These are phyloP conservation scores for Drosophila sechellia DNA, from an alignment of 1,140 invertebrate species.

Conservation along the genomic window DNA sequence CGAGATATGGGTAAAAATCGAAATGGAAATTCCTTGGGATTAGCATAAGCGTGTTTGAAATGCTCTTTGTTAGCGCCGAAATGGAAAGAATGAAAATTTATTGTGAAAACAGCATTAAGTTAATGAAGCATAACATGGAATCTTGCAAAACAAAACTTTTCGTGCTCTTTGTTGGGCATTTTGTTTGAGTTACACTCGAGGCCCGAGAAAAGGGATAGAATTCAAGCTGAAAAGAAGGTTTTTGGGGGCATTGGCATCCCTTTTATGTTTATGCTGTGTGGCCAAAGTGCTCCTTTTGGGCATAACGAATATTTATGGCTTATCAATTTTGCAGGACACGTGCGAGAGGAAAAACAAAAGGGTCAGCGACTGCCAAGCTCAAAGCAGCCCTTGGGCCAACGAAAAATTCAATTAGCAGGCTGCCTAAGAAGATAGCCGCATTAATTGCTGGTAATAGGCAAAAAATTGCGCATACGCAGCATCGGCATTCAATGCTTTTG, in stretches of 20 bases:
- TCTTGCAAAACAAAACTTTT: constrained; percentile 52
- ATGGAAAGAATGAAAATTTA: constrained; percentile 33
- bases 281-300: constrained; percentile 64
- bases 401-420: constrained; percentile 69
- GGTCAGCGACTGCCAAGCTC: constrained; percentile 36
- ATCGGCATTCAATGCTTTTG: constrained; percentile 40
- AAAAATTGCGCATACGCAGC: constrained; percentile 68
- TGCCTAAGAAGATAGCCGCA: constrained; percentile 37
- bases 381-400: constrained; percentile 11
- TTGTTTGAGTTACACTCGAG: constrained; percentile 57
- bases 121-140: constrained; percentile 73
- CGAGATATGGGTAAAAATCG: neutral
- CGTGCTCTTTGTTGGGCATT: constrained; percentile 38
- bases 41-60: constrained; percentile 56
- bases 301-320: constrained; percentile 70
- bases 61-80: constrained; percentile 21
- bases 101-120: constrained; percentile 67
- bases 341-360: constrained; percentile 31
- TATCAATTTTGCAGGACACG: constrained; percentile 64
- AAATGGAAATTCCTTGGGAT: constrained; percentile 36
- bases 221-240: neutral
- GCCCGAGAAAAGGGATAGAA: neutral
- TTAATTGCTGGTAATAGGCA: constrained; percentile 52
- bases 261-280: constrained; percentile 54
- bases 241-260: constrained; percentile 16